Percentiles rank a stretch among this genome's conserved stretches.
These are phyloP conservation scores for Malurus splendens DNA, from an alignment of 2,797 vertebrate genomes.

Conservation along the genomic window DNA sequence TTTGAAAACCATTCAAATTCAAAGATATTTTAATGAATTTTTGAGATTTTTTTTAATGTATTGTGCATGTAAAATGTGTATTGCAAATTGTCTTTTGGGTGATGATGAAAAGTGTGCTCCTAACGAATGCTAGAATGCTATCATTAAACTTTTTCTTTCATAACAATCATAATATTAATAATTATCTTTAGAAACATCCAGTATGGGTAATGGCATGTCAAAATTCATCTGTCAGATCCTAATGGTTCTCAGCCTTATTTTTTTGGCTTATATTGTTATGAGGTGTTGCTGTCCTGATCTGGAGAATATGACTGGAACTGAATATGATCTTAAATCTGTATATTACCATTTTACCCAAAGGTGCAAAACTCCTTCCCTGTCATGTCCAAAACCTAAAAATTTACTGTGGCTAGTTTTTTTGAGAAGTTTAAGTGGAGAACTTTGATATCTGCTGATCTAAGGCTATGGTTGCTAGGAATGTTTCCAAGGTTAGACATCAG, in stretches of 20 bases:
- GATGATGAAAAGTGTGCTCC: background rate
- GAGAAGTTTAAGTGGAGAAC: background rate
- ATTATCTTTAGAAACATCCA: background rate
- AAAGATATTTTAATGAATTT: background rate
- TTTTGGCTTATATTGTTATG: background rate
- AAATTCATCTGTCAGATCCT: background rate
- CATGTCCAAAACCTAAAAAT: background rate
- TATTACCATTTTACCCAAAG: background rate
- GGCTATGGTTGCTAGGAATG: background rate
- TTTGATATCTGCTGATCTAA: background rate
- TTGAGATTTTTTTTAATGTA: background rate
- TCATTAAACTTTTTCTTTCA: background rate
- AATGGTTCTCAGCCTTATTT: background rate
- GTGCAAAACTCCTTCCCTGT: background rate
- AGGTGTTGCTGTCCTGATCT: background rate
- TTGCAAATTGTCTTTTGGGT: background rate
- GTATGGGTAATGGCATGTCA: background rate
- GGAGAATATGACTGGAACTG: background rate
- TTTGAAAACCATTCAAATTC: background rate
- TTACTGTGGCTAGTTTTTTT: background rate
- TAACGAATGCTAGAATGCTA: background rate
- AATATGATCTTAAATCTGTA: background rate
- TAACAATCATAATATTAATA: background rate
- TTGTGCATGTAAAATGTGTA: background rate
- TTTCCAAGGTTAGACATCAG: background rate